Evolutionary conservation across 2,797 vertebrate species (phyloP).

Genomic region (Enteromius unitaeniatus): DNA sequence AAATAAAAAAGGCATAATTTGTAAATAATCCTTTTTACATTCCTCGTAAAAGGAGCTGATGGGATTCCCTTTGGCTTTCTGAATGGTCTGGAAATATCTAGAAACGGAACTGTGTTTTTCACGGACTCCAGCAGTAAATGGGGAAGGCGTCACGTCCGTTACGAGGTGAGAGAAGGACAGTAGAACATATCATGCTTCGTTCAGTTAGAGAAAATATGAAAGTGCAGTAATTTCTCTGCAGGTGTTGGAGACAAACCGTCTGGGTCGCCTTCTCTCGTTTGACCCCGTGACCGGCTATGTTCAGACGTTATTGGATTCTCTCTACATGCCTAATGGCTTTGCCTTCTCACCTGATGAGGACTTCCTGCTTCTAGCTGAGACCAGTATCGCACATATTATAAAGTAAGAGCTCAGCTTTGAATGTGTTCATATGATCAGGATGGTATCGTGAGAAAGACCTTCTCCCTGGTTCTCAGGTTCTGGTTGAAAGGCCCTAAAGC

Average conservation of each 20-base stretch:
- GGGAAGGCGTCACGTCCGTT: slow-evolving; percentile 77
- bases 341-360: slow-evolving; percentile 72
- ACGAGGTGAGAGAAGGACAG: slow-evolving; percentile 69
- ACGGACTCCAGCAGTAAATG: slow-evolving; percentile 81
- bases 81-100: slow-evolving; percentile 77
- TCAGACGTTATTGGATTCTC: slow-evolving; percentile 69
- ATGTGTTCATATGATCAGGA: neutral
- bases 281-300: slow-evolving; percentile 66
- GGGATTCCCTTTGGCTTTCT: slow-evolving; percentile 78
- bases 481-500: slow-evolving; percentile 77
- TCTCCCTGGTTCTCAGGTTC: slow-evolving; percentile 63
- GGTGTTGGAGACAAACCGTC: slow-evolving; percentile 78
- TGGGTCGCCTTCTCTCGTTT: slow-evolving; percentile 73
- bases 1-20: neutral
- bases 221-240: slow-evolving; percentile 46
- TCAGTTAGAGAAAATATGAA: neutral
- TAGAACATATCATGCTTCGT: neutral
- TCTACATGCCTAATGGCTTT: slow-evolving; percentile 80
- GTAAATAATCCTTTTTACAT: neutral
- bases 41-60: slow-evolving; percentile 67
- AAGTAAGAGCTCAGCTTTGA: slow-evolving; percentile 56
- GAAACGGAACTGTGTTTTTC: slow-evolving; percentile 76
- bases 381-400: slow-evolving; percentile 75
- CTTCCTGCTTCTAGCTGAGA: slow-evolving; percentile 78
- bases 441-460: neutral